A percentile compares a stretch with the other conserved stretches of the same genome.
Evolutionary conservation across 2,113 vertebrate species (phyloP).

Genomic region (Indri indri): DNA sequence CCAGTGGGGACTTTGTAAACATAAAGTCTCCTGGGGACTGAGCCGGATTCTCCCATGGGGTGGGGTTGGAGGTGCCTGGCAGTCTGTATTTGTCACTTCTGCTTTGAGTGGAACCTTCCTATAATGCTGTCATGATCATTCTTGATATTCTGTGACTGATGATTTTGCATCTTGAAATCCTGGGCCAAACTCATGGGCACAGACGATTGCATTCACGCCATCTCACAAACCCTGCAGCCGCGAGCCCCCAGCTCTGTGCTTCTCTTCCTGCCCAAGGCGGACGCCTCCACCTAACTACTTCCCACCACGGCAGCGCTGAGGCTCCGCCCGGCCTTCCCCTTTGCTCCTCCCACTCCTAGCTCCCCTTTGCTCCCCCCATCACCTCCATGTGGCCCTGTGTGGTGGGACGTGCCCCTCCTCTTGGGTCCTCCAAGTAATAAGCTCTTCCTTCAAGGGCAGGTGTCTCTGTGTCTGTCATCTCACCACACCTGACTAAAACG

Average conservation of each 20-base stretch:
- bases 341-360: background rate
- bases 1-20: background rate
- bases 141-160: background rate
- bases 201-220: background rate
- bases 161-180: background rate
- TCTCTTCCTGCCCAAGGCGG: background rate
- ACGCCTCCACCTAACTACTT: background rate
- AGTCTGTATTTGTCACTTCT: background rate
- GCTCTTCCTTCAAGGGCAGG: background rate
- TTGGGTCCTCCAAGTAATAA: background rate
- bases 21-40: background rate
- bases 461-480: background rate
- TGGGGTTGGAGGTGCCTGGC: no score
- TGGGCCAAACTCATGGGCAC: background rate
- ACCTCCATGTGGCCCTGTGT: background rate
- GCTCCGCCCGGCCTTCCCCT: background rate
- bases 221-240: background rate
- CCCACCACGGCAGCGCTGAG: accelerated
- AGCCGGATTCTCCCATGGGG: no score
- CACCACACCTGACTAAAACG: background rate
- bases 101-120: background rate
- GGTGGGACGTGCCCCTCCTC: background rate
- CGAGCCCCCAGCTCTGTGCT: background rate
- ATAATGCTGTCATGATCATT: no score
- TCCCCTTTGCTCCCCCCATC: no score